Conservation (phyloP, 2,797 vertebrate species). For the Taeniopygia guttata region DNA sequence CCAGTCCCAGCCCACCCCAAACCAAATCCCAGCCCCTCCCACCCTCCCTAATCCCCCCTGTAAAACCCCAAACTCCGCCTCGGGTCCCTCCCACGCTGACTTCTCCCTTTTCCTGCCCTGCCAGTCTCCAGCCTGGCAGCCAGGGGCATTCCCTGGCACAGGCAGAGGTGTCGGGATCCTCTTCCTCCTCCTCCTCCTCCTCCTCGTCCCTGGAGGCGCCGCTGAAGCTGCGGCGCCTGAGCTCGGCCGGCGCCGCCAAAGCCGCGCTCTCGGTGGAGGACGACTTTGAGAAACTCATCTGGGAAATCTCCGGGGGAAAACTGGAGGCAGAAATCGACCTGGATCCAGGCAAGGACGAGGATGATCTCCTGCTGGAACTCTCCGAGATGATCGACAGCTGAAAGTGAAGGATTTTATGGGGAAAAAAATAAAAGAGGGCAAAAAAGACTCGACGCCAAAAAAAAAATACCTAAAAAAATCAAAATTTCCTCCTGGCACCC, state of each 20-base stretch:
- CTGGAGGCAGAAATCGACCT: conserved; percentile 86
- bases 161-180: conserved; percentile 9
- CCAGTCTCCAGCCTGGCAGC: conserved; percentile 57
- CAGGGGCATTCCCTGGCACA: background rate
- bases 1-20: too few species aligned
- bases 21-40: too few species aligned
- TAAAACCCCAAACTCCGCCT: accelerated
- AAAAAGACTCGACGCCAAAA: background rate
- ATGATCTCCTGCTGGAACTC: conserved; percentile 85
- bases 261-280: conserved; percentile 76
- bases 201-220: conserved; percentile 59
- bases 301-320: conserved; percentile 90
- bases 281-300: conserved; percentile 92
- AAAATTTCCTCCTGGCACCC: background rate
- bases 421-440: background rate
- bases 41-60: too few species aligned
- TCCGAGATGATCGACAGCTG: conserved; percentile 87
- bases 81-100: accelerated
- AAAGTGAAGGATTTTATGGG: background rate
- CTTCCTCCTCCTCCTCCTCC: conserved; percentile 40
- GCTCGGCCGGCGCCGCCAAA: conserved; percentile 60
- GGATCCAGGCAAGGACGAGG: conserved; percentile 88
- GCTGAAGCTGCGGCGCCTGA: conserved; percentile 77
- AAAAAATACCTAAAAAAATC: background rate
- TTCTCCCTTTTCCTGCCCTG: background rate